Base-by-base conservation (phyloP, 1,140 invertebrate species). In the Trichonephila inaurata region DNA sequence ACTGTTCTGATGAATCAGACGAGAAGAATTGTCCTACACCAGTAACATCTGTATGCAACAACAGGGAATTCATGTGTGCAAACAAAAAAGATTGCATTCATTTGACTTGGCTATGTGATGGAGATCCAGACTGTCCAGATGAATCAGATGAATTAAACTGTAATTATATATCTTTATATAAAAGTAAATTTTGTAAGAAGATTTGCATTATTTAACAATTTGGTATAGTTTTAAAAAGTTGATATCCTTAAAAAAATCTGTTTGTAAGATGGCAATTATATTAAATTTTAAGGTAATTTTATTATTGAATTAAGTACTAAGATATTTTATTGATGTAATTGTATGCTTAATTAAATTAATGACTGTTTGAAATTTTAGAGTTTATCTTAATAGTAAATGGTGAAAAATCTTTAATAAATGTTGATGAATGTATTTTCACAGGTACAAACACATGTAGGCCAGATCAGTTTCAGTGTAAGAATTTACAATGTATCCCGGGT, bases 391-490 rank as follows among this genome's bases (percentile, higher is more conserved):
- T 51, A 10, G 5, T 51, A 7, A 51, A 51, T 51, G 7, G 51
- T 51, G 51, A 51, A 10, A 51, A 51, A 51, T 51, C 51, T 51
- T 10, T 10, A 51, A 51, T 51, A 51, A 21, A 64, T 64, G 18
- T 81, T 81, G 12, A 81, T 28, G 24, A 51, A 8, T 60, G 21
- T 85, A 21, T 88, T 33, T 85, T 33, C 28, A 7, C 33, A 94
- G 94, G 95, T 69, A 94, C 91, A 10, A 88, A 90, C 82, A 93
- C 87, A 18, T 98, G 97, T 95, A 95, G 96, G 8, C 96, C 97
- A 3, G 96, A 96, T 51, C 97, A 97, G 95, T 97, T 98, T 89
- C 95, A 96, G 12, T 98, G 98, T 95, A 97, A 96, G 16, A 96
- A 96, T 95, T 96, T 96, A 18, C 94, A 94, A 2, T 98, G 98